A percentile compares a stretch with the other conserved stretches of the same genome.
Evolutionary conservation across 2,888 invertebrate genomes (phyloP).

Genomic region (Nebria brevicollis): DNA sequence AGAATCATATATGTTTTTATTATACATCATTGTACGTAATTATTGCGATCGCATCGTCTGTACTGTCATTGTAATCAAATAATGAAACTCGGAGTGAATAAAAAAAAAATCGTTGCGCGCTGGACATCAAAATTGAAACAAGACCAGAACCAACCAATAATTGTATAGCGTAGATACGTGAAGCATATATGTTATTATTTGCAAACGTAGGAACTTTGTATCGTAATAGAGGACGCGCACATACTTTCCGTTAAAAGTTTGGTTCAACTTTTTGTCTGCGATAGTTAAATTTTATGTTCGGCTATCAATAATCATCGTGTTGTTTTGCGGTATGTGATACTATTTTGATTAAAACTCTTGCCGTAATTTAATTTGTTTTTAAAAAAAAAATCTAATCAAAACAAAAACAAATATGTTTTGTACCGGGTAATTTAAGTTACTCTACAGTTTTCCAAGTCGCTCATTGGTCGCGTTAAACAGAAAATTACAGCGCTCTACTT

Average conservation of each 20-base stretch:
- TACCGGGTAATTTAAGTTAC: no score
- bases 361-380: no score
- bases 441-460: no score
- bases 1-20: slow-evolving; percentile 1
- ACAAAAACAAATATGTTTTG: no score
- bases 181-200: neutral
- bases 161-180: neutral
- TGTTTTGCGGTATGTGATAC: no score
- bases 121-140: neutral
- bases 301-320: neutral
- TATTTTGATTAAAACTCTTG: no score
- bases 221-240: neutral
- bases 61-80: neutral
- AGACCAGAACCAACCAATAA: slow-evolving; percentile 1
- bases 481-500: no score
- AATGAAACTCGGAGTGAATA: neutral
- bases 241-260: neutral
- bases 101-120: neutral
- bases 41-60: neutral
- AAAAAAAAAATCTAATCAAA: no score
- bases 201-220: neutral
- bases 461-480: no score
- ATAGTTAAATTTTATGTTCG: neutral
- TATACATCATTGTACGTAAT: slow-evolving; percentile 1
- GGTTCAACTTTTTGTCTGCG: neutral